Base-by-base conservation (phyloP, 2,888 invertebrate genomes). In the Lampropteryx suffumata region DNA sequence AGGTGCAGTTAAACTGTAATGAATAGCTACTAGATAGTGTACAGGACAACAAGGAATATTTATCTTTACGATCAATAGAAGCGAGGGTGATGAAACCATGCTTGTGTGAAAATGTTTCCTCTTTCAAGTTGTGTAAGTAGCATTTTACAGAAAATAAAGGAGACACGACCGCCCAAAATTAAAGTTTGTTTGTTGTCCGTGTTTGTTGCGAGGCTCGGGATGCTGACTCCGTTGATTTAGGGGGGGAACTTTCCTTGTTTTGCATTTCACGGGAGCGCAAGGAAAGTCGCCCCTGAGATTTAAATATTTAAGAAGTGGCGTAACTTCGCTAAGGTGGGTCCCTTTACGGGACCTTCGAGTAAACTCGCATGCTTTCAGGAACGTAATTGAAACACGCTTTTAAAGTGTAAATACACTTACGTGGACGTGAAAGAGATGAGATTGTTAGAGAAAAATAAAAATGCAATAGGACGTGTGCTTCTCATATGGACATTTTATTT, bases 241-340 rank as follows among this genome's bases (percentile, higher is more conserved):
- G 79, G 80, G n/a, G 58, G 70, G 79, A 88, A 87, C 74, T 87
- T 87, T 79, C 68, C 82, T 82, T 86, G 84, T 87, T 88, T 88
- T 81, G 82, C 80, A 88, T 87, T 86, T 81, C 78, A 82, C 76
- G 72, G 79, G 67, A 71, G 76, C 71, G 65, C 71, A 71, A 76
- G 79, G 81, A 81, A 81, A 80, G 79, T 81, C 82, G 71, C 84
- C 83, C 84, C 67, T 58, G 82, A 81, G 84, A 83, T 82, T 82
- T 84, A 79, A 86, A 88, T 87, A 84, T 86, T 85, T 84, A 76
- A 84, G 73, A 79, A 81, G 79, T 69, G 74, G 73, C 76, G 75
- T 72, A 82, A 82, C 75, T 83, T 81, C 57, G 62, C 73, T 77
- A 71, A 82, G 78, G 73, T 77, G 71, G 70, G 75, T 79, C 79